These are phyloP conservation scores for Chrysemys picta DNA, from an alignment of 2,113 vertebrate species.

Conservation along the genomic window DNA sequence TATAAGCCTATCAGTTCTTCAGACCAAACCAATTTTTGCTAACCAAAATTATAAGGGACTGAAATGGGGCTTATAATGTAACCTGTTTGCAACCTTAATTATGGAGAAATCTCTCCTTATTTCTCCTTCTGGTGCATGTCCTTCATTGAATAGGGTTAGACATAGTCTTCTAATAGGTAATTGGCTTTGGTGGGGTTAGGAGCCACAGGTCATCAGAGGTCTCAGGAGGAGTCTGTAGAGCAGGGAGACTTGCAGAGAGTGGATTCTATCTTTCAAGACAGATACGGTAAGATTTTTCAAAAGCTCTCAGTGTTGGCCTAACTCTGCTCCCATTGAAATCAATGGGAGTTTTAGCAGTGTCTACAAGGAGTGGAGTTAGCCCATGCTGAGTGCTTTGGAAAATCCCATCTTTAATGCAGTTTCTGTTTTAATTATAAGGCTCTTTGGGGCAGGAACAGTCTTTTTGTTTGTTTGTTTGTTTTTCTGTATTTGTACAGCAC, in stretches of 20 bases:
- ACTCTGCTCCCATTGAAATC: not conserved
- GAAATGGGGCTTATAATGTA: rapidly evolving
- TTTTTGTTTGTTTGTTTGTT: too few relatives aligned
- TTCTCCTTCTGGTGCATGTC: not conserved
- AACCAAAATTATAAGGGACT: not conserved
- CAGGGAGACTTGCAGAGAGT: not conserved
- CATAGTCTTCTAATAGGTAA: not conserved
- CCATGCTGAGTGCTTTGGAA: not conserved
- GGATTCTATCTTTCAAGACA: not conserved
- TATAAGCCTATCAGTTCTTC: not conserved
- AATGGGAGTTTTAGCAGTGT: not conserved
- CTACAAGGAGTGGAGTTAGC: not conserved
- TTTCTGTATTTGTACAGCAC: not conserved
- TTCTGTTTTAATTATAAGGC: not conserved
- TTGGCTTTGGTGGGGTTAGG: not conserved
- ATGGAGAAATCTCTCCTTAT: not conserved
- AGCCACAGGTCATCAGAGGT: not conserved
- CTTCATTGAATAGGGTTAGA: not conserved
- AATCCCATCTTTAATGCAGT: not conserved
- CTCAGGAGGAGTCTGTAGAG: rapidly evolving
- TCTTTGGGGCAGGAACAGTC: not conserved
- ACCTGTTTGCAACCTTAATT: not conserved
- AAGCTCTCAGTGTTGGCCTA: not conserved
- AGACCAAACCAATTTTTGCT: not conserved
- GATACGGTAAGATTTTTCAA: not conserved